A percentile compares a stretch with the other conserved stretches of the same genome.
phyloP scores from a whole-genome alignment of 2,113 vertebrate genomes.

The Varanus komodoensis region DNA sequence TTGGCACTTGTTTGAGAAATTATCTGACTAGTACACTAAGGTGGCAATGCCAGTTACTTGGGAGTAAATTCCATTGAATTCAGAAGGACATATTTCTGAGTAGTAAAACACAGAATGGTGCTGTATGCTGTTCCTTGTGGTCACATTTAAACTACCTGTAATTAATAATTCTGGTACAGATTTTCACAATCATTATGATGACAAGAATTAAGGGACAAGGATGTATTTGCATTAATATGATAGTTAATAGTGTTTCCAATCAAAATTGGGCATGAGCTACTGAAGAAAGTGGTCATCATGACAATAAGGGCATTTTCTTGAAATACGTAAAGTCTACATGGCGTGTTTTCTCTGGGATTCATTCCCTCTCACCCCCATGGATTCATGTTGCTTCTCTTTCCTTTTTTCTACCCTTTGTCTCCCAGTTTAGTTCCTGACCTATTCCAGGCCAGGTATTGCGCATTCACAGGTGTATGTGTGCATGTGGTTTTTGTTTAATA shows the following conservation, averaged over 20 bases:
- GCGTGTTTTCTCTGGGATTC: not conserved
- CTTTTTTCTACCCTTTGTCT: not conserved
- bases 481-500: not conserved
- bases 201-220: slow-evolving; percentile 36
- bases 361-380: slow-evolving; percentile 1
- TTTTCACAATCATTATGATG: slow-evolving; percentile 40
- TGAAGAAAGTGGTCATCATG: not conserved
- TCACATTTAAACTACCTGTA: not conserved
- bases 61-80: not conserved
- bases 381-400: not conserved
- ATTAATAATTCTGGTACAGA: slow-evolving; percentile 42
- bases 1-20: not conserved
- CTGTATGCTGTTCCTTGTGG: not conserved
- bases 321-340: not conserved
- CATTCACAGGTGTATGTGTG: not conserved
- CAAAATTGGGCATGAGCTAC: slow-evolving; percentile 35
- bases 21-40: not conserved
- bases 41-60: not conserved
- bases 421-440: slow-evolving; percentile 32
- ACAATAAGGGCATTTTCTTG: not conserved
- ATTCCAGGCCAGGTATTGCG: not conserved
- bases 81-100: not conserved
- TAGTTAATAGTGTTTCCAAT: not conserved
- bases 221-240: not conserved
- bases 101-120: not conserved